Evolutionary conservation across 2,113 vertebrate genomes (phyloP), one percentile per base, ranked within the genome.

Genomic region (Chaenogobius annularis): DNA sequence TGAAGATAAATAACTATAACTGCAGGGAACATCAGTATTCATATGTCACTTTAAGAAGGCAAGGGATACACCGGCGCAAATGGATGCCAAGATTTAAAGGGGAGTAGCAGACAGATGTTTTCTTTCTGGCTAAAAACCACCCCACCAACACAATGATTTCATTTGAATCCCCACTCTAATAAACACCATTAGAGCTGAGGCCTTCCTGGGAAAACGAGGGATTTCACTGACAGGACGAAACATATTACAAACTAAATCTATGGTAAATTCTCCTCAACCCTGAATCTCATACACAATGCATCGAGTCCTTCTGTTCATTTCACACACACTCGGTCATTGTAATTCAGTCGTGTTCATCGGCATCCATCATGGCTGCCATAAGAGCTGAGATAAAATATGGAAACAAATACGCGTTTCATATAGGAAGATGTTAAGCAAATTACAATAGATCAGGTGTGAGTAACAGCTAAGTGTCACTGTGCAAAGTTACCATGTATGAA

Each of bases 291-390:
- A 48, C 52, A 55, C 56, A 31, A 61, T 19, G 56, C 43, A 62
- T 22, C 15, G 61, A 70, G 47, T 4, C 70, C 37, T 3, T 47
- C 58, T 56, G 26, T 46, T 64, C 52, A 43, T 63, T 69, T 48
- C 62, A 43, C 44, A 68, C 23, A 77, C 40, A 7, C 46, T 61
- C 64, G 68, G 44, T 66, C 65, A 81, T 82, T 80, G 69, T 66
- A 70, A 82, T 82, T 63, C 70, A 68, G 68, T 19, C 46, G 11
- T 31, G 58, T 46, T 68, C 40, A 48, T 37, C 67, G 19, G 73
- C 67, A 83, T 79, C 70, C 43, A 83, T 83, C 69, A 69, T 71
- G 58, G 62, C 19, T 68, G 40, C 52, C 69, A 69, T 81, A 66
- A 77, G 78, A 13, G 44, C 44, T 23, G 12, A 17, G 55, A 72